Evolutionary conservation across 2,113 vertebrate species (phyloP).

Genomic region (Chaenogobius annularis): DNA sequence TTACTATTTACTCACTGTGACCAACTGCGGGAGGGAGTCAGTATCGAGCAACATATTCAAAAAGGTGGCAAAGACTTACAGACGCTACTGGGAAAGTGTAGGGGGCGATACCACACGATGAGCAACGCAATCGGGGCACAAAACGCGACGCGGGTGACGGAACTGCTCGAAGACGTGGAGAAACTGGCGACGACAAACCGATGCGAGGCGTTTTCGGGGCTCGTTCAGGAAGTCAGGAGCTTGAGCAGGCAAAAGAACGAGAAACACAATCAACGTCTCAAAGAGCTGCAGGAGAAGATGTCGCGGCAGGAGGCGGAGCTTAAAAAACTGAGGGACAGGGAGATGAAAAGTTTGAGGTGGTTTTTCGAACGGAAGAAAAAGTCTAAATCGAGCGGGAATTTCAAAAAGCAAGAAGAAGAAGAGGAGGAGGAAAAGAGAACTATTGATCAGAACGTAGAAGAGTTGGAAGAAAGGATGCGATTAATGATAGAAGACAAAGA

Average conservation of each 20-base stretch:
- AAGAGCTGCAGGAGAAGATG: conserved; percentile 67
- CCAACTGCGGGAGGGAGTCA: conserved; percentile 73
- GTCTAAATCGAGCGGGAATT: conserved; percentile 59
- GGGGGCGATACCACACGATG: conserved; percentile 67
- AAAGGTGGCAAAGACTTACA: conserved; percentile 67
- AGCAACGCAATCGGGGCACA: conserved; percentile 43
- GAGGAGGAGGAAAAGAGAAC: conserved; percentile 62
- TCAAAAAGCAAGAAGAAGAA: conserved; percentile 45
- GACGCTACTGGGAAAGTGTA: conserved; percentile 70
- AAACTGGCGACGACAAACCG: conserved; percentile 69
- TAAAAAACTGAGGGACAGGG: conserved; percentile 69
- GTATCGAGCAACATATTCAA: conserved; percentile 72
- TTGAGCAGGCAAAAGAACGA: conserved; percentile 66
- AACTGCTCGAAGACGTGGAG: conserved; percentile 74
- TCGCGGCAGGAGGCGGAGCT: conserved; percentile 68
- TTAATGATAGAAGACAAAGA: conserved; percentile 75
- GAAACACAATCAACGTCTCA: conserved; percentile 65
- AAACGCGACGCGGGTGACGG: conserved; percentile 39
- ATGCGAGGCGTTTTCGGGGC: conserved; percentile 69
- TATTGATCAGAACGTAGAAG: conserved; percentile 35
- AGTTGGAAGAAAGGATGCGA: conserved; percentile 70
- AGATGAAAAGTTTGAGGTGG: conserved; percentile 72
- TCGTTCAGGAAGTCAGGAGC: conserved; percentile 70
- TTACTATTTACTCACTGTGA: conserved; percentile 75
- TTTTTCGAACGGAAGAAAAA: conserved; percentile 73